These are phyloP conservation scores for Cyclophora punctaria DNA, from an alignment of 2,888 invertebrate species.

Conservation along the genomic window DNA sequence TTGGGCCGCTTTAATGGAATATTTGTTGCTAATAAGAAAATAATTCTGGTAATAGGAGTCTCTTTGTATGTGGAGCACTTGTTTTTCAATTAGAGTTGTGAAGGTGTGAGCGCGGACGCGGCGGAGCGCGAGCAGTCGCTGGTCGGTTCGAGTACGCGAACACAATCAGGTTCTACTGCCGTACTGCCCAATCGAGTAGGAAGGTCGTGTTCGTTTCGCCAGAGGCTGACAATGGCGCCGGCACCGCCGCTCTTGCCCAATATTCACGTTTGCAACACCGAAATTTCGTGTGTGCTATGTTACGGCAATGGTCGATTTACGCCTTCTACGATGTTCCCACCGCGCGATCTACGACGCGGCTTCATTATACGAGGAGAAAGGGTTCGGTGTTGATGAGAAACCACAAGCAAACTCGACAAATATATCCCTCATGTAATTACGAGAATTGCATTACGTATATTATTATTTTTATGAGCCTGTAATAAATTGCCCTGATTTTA, in stretches of 20 bases:
- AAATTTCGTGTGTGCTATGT: constrained; percentile 67
- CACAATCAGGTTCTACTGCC: constrained; percentile 48
- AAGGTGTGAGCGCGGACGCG: too few species aligned
- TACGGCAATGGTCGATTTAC: constrained; percentile 53
- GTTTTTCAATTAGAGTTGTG: too few species aligned
- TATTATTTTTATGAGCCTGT: too few species aligned
- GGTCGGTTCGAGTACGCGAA: constrained; percentile 21
- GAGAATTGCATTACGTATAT: too few species aligned
- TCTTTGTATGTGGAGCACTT: too few species aligned
- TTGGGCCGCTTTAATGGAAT: constrained; percentile 4
- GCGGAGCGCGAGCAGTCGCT: too few species aligned
- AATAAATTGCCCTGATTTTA: too few species aligned
- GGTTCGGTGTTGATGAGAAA: neutral
- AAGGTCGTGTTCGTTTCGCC: constrained; percentile 68
- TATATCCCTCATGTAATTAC: too few species aligned
- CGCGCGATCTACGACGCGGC: neutral
- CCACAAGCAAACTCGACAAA: too few species aligned
- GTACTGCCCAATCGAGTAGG: constrained; percentile 62
- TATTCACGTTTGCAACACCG: constrained; percentile 62
- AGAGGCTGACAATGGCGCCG: constrained; percentile 66
- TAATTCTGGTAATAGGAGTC: constrained; percentile 1
- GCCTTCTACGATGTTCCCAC: constrained; percentile 22
- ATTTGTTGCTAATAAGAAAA: neutral
- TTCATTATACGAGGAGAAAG: constrained; percentile 11
- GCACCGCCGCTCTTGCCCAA: constrained; percentile 57